Base-by-base conservation (phyloP, 2,113 vertebrate genomes). In the Ptychochromis oligacanthus region DNA sequence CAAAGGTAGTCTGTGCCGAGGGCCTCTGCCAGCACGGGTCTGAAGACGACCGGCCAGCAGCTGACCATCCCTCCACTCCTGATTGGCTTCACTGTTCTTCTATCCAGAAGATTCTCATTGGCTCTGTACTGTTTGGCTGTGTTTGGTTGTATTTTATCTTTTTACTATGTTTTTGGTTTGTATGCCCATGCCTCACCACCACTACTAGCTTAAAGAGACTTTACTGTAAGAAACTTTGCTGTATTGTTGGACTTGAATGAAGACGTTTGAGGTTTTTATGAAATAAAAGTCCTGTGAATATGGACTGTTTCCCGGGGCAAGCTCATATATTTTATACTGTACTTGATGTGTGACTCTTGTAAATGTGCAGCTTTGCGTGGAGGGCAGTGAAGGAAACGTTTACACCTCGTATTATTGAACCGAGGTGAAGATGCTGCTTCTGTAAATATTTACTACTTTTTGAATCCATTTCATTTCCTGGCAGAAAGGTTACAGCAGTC, bases 51-150 rank as follows among this genome's bases (percentile, higher is more conserved):
- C 20, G 7, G 31, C 78, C 70, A 56, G 56, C 82, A 58, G 72
- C 86, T 55, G 80, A 72, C 83, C 75, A 13, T 55, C 49, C 55
- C 31, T 60, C 11, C 43, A 77, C 87, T 77, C 52, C 72, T 34
- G 80, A 77, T 79, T 61, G 75, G 75, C 81, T 72, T 56, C 18
- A 20, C 12, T 74, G 38, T 52, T 70, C 76, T 82, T 60, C 1
- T 36, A 26, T 58, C 67, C 87, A 49, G 77, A 82, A 38, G 2
- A 56, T 85, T 88, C 88, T 82, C 81, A 86, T 90, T 56, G 82
- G 93, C 92, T 89, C 76, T 86, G 91, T 93, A 88, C 90, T 90
- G 89, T 92, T 92, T 88, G 83, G 60, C 87, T 92, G 86, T 89
- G 70, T 93, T 91, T 85, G 64, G 58, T 88, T 92, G 87, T 92